Base-by-base conservation (phyloP, 2,888 invertebrate genomes). In the Trisateles emortualis region DNA sequence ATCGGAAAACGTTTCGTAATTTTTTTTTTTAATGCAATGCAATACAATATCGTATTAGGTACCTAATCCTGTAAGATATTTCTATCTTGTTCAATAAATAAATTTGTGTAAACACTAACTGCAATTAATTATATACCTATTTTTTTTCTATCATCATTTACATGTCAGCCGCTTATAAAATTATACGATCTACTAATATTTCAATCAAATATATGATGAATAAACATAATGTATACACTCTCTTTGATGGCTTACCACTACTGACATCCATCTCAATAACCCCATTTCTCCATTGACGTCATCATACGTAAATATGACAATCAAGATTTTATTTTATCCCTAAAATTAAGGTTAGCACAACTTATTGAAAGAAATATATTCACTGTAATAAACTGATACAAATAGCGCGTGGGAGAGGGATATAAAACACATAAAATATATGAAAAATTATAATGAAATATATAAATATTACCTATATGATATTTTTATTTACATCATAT, bases 241-340 rank as follows among this genome's bases (percentile, higher is more conserved):
- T 8, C 9, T 26, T 26, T 8, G 9, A 26, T 8, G 9, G 8
- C 1, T 41, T 11, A 13, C n/a, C 14, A 33, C 11, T 16, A 19
- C 48, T 33, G 17, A 29, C 29, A 41, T 33, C 13, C 36, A 35
- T 17, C 8, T 41, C 41, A 36, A 42, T 49, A 35, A 50, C 42
- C 49, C 32, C 36, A 50, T 50, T 43, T 42, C 41, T 19, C 9
- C n/a, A 33, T 50, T 42, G 49, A 50, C 49, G 49, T 50, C 42
- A 43, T 36, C 9, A 6, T 5, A 17, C 26, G 6, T 41, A 49
- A 50, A 42, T 11, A 47, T 40, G 11, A n/a, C 9, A 13, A 49
- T 35, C 33, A 5, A 17, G 10, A 48, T 30, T 9, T 48, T 40
- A 16, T 24, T 40, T 11, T 24, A 16, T n/a, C 24, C 5, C 24